phyloP scores from a whole-genome alignment of 2,888 invertebrate genomes.

The Ferrisia virgata region DNA sequence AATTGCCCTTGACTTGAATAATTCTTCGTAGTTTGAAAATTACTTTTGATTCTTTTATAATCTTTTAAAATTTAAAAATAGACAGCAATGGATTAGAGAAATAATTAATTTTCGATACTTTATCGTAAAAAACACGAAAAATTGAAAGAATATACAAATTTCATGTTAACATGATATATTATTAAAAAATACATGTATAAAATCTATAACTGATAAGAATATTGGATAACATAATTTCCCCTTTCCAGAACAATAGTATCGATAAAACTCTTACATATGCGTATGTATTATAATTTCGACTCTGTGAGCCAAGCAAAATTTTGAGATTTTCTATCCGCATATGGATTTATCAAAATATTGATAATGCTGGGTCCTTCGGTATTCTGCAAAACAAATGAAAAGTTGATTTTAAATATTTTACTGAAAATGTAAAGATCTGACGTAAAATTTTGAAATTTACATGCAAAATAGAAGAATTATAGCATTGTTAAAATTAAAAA shows the following conservation, averaged over 20 bases:
- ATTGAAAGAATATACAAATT: background rate
- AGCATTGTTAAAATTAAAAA: background rate
- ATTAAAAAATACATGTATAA: background rate
- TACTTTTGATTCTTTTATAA: background rate
- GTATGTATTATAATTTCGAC: constrained; percentile 77
- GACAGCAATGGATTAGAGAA: background rate
- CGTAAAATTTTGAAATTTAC: background rate
- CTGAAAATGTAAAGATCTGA: background rate
- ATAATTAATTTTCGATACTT: background rate
- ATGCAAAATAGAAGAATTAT: background rate
- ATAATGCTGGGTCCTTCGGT: constrained; percentile 79
- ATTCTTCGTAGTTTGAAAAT: background rate
- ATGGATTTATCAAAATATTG: constrained; percentile 84
- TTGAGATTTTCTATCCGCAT: constrained; percentile 86
- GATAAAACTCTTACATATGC: background rate
- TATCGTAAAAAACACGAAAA: background rate
- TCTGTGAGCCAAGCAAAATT: constrained; percentile 89
- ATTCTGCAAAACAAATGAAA: constrained; percentile 53
- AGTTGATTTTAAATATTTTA: background rate
- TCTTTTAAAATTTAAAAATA: background rate
- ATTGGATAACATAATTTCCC: background rate
- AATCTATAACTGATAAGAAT: background rate
- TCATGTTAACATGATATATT: background rate
- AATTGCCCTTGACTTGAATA: background rate
- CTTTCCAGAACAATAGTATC: background rate